A percentile compares a stretch with the other conserved stretches of the same genome.
These are phyloP conservation scores for Amiota minor DNA, from an alignment of 2,888 invertebrate species.

Conservation along the genomic window DNA sequence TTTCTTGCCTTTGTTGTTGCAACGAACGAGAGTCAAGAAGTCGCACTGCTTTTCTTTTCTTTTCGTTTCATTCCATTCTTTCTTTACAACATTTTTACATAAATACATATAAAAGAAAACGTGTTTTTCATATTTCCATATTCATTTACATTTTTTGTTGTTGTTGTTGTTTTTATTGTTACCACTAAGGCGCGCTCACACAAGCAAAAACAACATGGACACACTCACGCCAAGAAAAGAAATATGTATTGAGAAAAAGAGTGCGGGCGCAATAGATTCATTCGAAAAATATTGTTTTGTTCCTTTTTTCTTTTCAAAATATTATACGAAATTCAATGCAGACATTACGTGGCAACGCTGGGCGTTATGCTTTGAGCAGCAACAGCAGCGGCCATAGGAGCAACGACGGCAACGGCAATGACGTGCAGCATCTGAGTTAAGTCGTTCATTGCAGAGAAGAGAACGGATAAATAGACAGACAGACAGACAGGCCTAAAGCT, in stretches of 20 bases:
- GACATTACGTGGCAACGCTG: conserved; percentile 34
- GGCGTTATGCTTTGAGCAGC: conserved; percentile 35
- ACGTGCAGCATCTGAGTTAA: conserved; percentile 18
- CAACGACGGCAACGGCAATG: conserved; percentile 39
- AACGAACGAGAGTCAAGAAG: neutral
- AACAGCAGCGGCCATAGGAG: conserved; percentile 38
- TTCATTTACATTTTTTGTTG: conserved; percentile 51
- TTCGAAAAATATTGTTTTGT: conserved; percentile 34
- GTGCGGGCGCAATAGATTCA: conserved; percentile 34
- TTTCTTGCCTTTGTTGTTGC: conserved; percentile 4
- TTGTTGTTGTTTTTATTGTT: conserved; percentile 42
- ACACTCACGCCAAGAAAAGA: conserved; percentile 14
- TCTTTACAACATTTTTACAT: conserved; percentile 20
- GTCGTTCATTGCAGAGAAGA: conserved; percentile 11
- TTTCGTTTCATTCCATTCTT: conserved; percentile 5
- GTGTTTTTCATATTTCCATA: conserved; percentile 62
- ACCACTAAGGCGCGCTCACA: conserved; percentile 29
- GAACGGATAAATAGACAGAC: neutral
- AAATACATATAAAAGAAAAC: conserved; percentile 47
- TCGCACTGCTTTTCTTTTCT: conserved; percentile 17
- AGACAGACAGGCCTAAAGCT: neutral
- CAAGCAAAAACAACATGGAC: conserved; percentile 28
- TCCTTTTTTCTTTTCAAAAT: neutral
- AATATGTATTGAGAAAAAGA: neutral
- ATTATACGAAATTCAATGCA: conserved; percentile 15